Conservation (phyloP, 2,113 vertebrate genomes). For the Ramphastos sulfuratus region DNA sequence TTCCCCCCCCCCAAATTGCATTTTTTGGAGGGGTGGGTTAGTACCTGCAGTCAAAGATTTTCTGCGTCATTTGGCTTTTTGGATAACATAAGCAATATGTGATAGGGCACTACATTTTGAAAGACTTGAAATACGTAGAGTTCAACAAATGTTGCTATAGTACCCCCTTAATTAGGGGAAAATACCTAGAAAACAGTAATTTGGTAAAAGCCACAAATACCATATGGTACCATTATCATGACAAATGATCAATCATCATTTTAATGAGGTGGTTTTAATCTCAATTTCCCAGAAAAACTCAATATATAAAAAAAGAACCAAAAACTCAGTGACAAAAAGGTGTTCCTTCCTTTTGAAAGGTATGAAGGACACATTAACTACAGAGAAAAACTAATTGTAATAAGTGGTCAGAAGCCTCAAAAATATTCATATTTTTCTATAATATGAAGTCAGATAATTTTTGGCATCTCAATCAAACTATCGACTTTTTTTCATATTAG, state of each 20-base stretch:
- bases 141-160: not conserved
- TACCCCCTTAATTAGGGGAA: not conserved
- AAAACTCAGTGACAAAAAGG: not conserved
- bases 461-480: not conserved
- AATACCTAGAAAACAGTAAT: constrained; percentile 31
- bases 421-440: not conserved
- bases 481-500: not conserved
- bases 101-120: not conserved
- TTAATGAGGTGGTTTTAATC: constrained; percentile 43
- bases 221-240: not conserved
- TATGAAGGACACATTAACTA: not conserved
- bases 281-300: not conserved
- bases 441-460: not conserved
- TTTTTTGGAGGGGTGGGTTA: not conserved
- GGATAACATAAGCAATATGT: not conserved
- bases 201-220: constrained; percentile 46
- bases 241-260: constrained; percentile 44
- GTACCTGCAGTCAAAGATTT: constrained; percentile 7
- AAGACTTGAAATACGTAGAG: not conserved
- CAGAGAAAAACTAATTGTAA: not conserved
- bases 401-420: not conserved
- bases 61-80: constrained; percentile 17
- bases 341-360: not conserved
- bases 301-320: not conserved
- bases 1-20: not conserved